These are phyloP conservation scores for Aurelia aurita DNA, from an alignment of 30 jellyfish, hydroid and myxozoan species.

Conservation along the genomic window DNA sequence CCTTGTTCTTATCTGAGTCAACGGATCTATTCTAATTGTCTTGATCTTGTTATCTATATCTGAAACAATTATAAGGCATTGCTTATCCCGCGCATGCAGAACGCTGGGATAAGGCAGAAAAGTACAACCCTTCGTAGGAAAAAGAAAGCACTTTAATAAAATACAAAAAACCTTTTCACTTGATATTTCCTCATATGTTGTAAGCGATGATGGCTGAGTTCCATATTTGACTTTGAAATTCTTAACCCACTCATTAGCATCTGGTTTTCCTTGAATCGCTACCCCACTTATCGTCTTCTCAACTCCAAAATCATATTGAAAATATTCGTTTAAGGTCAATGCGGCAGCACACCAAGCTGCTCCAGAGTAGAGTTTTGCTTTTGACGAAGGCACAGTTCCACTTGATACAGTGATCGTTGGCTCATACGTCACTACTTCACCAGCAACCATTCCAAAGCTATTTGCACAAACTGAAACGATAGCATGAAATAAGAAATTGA, in stretches of 20 bases:
- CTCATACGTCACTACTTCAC: constrained; percentile 19
- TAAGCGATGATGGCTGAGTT: constrained; percentile 6
- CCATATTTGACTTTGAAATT: constrained; percentile 47
- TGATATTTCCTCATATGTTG: constrained; percentile 51
- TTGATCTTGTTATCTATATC: too few species aligned
- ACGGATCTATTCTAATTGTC: too few species aligned
- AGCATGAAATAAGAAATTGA: neutral
- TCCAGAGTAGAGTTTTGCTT: constrained; percentile 24
- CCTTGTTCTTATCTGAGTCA: too few species aligned
- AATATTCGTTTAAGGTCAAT: neutral
- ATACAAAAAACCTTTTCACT: constrained; percentile 32
- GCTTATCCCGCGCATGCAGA: too few species aligned
- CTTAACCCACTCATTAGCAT: constrained; percentile 45
- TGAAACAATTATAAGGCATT: too few species aligned
- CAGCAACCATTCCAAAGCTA: constrained; percentile 70
- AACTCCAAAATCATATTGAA: constrained; percentile 45
- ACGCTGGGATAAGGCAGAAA: too few species aligned
- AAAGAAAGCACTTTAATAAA: too few species aligned
- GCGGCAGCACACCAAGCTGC: constrained; percentile 59
- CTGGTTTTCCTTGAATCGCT: constrained; percentile 69
- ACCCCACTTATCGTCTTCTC: constrained; percentile 53
- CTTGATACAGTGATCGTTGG: constrained; percentile 57
- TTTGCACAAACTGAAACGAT: constrained; percentile 19
- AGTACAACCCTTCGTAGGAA: too few species aligned
- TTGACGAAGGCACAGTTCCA: constrained; percentile 32